These are phyloP conservation scores for Papilio polyxenes DNA, from an alignment of 1,140 invertebrate genomes.

Conservation along the genomic window DNA sequence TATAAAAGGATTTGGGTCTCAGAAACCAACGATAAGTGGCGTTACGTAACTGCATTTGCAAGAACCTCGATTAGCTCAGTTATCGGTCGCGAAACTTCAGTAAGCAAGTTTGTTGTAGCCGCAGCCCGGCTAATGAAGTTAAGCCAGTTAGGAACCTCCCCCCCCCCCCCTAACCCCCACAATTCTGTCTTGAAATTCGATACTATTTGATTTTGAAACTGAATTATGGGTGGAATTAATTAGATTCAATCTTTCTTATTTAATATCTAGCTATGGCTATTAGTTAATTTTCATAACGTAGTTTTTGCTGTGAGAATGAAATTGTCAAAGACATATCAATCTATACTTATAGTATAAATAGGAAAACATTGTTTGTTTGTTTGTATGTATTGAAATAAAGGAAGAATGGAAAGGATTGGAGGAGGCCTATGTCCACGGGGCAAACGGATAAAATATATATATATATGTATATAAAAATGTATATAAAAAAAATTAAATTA, in stretches of 20 bases:
- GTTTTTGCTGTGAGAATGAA: no score
- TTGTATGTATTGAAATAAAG: no score
- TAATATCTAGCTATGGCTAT: not conserved
- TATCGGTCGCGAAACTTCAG: slow-evolving; percentile 65
- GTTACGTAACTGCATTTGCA: slow-evolving; percentile 44
- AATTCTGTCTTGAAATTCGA: slow-evolving; percentile 44
- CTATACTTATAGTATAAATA: no score
- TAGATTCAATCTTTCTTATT: slow-evolving; percentile 5
- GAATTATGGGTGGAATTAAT: not conserved
- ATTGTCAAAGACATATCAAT: no score
- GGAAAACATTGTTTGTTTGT: no score
- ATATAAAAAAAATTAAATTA: no score
- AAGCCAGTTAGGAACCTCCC: slow-evolving; percentile 56
- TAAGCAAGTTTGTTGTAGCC: slow-evolving; percentile 62
- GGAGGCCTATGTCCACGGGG: no score
- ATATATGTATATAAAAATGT: no score
- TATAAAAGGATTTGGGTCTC: no score
- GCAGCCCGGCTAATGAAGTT: slow-evolving; percentile 59
- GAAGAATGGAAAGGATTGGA: no score
- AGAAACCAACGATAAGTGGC: not conserved
- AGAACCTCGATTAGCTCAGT: slow-evolving; percentile 61
- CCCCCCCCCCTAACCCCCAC: slow-evolving; percentile 15
- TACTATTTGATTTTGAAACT: slow-evolving; percentile 41
- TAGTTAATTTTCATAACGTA: no score
- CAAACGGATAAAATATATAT: no score